A percentile compares a stretch with the other conserved stretches of the same genome.
These are phyloP conservation scores for Atta cephalotes DNA, from an alignment of 1,140 invertebrate genomes.

Conservation along the genomic window DNA sequence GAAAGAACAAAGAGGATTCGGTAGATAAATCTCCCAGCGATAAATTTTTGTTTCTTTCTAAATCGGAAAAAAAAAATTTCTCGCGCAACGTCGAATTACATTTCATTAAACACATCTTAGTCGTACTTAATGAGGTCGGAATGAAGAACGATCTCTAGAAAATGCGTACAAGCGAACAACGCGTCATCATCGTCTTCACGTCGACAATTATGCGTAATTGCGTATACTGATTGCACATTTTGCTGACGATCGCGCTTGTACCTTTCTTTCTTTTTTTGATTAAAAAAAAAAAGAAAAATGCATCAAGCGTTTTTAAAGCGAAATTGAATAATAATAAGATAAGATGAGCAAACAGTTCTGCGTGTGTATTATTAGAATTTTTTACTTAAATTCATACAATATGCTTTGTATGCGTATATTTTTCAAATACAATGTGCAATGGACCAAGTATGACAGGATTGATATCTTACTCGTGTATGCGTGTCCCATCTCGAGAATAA, in stretches of 20 bases:
- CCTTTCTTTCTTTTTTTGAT: neutral
- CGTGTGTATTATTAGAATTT: slow-evolving; percentile 65
- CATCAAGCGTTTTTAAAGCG: slow-evolving; percentile 53
- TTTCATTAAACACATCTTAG: slow-evolving; percentile 19
- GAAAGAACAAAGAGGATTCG: neutral
- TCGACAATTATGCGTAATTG: slow-evolving; percentile 4
- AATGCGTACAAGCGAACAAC: neutral
- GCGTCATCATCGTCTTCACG: neutral
- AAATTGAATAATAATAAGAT: slow-evolving; percentile 68
- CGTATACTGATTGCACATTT: slow-evolving; percentile 43
- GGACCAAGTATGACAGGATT: slow-evolving; percentile 73
- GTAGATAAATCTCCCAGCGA: neutral
- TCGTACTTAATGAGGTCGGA: slow-evolving; percentile 18
- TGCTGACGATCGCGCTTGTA: neutral
- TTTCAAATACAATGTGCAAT: slow-evolving; percentile 73
- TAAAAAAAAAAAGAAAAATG: neutral
- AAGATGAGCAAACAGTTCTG: slow-evolving; percentile 67
- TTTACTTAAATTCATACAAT: slow-evolving; percentile 73
- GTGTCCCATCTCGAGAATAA: slow-evolving; percentile 69
- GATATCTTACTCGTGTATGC: slow-evolving; percentile 67
- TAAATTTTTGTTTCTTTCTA: neutral
- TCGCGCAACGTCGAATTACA: slow-evolving; percentile 48
- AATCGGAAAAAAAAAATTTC: neutral
- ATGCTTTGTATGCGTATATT: slow-evolving; percentile 70
- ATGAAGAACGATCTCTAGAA: slow-evolving; percentile 25